Evolutionary conservation across 2,113 vertebrate genomes (phyloP).

Genomic region (Pseudorasbora parva): DNA sequence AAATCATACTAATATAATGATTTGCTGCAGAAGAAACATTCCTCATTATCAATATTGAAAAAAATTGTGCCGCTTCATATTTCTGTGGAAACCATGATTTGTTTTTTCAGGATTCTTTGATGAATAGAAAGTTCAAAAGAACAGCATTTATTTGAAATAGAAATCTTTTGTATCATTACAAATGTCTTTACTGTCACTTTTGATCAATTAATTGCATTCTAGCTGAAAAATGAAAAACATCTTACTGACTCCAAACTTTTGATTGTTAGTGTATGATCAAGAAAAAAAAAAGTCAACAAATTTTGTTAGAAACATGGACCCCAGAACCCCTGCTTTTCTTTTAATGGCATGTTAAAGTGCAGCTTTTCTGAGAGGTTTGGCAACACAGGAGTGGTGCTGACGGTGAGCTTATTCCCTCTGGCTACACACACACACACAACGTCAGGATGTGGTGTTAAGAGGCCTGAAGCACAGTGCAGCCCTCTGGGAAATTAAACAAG

Average conservation of each 20-base stretch:
- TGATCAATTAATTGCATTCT: no score
- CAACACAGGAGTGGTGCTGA: neutral
- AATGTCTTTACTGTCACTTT: neutral
- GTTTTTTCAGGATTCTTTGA: neutral
- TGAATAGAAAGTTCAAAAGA: neutral
- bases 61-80: neutral
- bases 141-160: neutral
- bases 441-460: conserved; percentile 29
- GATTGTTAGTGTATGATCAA: neutral
- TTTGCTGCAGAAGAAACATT: neutral
- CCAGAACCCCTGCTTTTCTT: neutral
- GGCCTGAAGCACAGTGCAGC: neutral
- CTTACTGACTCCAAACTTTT: neutral
- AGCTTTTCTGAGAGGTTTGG: conserved; percentile 1
- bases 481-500: conserved; percentile 61
- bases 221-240: neutral
- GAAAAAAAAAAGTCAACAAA: neutral
- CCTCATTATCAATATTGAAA: neutral
- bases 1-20: neutral
- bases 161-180: neutral
- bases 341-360: neutral
- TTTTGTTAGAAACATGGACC: neutral
- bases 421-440: neutral
- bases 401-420: conserved; percentile 1
- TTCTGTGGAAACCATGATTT: neutral